These are phyloP conservation scores for Sitobion miscanthi DNA, from an alignment of 1,140 invertebrate genomes.

Conservation along the genomic window DNA sequence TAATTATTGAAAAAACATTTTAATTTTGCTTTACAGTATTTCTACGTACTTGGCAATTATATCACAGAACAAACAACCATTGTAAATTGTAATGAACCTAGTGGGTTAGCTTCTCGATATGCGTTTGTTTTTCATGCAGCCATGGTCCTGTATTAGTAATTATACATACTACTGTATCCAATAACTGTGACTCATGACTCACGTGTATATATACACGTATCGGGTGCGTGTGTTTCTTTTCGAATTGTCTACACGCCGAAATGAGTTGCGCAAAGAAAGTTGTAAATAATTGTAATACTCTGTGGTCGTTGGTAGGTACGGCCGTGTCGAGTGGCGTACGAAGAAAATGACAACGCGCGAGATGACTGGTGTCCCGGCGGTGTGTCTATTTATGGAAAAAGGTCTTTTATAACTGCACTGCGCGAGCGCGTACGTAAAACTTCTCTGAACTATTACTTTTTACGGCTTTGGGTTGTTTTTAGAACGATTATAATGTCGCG, in stretches of 20 bases:
- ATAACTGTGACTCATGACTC: neutral
- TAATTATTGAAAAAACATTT: too few relatives aligned
- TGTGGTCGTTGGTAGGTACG: neutral
- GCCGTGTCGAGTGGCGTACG: neutral
- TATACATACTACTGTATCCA: neutral
- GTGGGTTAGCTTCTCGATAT: neutral
- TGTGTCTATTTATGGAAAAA: slow-evolving; percentile 39
- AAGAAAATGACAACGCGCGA: slow-evolving; percentile 22
- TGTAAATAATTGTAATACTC: neutral
- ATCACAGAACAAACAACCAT: neutral
- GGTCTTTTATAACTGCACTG: slow-evolving; percentile 9
- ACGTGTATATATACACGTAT: neutral
- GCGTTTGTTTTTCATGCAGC: neutral
- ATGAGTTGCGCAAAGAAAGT: neutral
- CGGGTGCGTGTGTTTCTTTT: neutral
- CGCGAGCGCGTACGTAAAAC: neutral
- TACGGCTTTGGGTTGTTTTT: slow-evolving; percentile 37
- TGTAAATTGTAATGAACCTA: neutral
- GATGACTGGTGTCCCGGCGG: neutral
- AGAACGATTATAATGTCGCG: slow-evolving; percentile 33
- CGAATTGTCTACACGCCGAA: neutral
- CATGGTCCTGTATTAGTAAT: neutral
- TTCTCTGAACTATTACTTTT: slow-evolving; percentile 25
- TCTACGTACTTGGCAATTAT: too few relatives aligned
- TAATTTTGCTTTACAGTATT: too few relatives aligned